Conservation (phyloP, 1,140 invertebrate genomes). For the Sminthurinus signatus region DNA sequence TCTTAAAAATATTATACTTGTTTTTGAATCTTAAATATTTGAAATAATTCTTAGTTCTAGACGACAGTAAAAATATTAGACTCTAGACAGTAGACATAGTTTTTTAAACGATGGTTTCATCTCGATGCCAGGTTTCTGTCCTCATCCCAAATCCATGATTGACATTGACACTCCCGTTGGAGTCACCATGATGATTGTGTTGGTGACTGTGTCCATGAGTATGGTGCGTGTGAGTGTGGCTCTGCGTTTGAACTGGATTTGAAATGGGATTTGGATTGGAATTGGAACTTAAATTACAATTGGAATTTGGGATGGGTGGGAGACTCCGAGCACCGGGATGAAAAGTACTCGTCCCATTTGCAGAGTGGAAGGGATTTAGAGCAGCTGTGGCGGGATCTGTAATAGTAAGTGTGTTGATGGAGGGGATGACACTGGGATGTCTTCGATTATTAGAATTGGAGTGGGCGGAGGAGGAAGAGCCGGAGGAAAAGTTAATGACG, state of each 20-base stretch:
- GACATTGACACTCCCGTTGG: constrained; percentile 1
- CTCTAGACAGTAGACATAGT: too few relatives aligned
- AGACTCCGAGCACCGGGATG: constrained; percentile 1
- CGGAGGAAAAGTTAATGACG: neutral
- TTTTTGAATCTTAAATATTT: too few relatives aligned
- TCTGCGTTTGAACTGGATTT: too few relatives aligned
- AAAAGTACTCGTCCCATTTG: constrained; percentile 24
- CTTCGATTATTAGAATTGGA: neutral
- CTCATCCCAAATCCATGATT: constrained; percentile 16
- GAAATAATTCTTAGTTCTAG: too few relatives aligned
- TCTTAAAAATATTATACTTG: too few relatives aligned
- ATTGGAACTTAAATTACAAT: neutral
- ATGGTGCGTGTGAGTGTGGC: too few relatives aligned
- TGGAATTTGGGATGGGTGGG: constrained; percentile 18
- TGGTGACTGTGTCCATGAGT: constrained; percentile 21
- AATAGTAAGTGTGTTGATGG: constrained; percentile 1
- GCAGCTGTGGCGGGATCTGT: too few relatives aligned
- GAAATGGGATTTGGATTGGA: neutral
- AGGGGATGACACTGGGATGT: constrained; percentile 1
- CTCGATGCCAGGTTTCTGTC: constrained; percentile 36
- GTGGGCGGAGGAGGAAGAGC: neutral
- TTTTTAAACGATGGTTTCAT: constrained; percentile 40
- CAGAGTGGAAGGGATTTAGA: constrained; percentile 20
- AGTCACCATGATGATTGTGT: constrained; percentile 29
- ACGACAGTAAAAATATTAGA: too few relatives aligned